phyloP scores from a whole-genome alignment of 2,888 invertebrate species.

The Isotomurus palustris region DNA sequence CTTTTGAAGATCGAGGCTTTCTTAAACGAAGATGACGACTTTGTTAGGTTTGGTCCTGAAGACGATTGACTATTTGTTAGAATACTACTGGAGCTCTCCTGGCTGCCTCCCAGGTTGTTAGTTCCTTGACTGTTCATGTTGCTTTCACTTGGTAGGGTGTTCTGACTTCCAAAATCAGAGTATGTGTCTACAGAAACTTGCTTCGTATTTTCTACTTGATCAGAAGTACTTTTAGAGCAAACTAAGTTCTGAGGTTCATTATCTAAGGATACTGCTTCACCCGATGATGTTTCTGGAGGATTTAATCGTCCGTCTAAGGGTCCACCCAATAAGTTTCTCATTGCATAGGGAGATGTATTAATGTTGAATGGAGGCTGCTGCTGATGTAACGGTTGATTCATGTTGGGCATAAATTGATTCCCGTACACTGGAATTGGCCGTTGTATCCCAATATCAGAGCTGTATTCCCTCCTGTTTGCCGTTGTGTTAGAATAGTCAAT shows the following conservation, averaged over 20 bases:
- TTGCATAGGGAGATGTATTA: constrained; percentile 45
- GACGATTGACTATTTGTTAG: constrained; percentile 2
- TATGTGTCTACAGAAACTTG: background rate
- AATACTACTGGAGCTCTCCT: too few relatives aligned
- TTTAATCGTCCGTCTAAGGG: constrained; percentile 5
- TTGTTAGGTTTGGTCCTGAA: constrained; percentile 14
- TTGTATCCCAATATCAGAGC: constrained; percentile 2
- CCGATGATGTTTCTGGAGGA: background rate
- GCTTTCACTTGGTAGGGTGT: too few relatives aligned
- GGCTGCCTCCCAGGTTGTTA: background rate
- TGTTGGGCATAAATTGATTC: constrained; percentile 2
- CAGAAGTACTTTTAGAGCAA: background rate
- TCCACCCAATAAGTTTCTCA: constrained; percentile 39
- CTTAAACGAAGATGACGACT: constrained; percentile 52
- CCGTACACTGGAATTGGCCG: constrained; percentile 7
- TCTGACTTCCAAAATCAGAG: background rate
- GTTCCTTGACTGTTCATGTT: background rate
- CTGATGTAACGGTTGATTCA: constrained; percentile 16
- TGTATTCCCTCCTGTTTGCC: background rate
- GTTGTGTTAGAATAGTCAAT: too few relatives aligned
- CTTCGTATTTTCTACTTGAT: background rate
- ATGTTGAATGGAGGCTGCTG: constrained; percentile 33
- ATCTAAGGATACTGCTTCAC: background rate
- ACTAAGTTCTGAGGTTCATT: background rate
- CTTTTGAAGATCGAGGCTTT: constrained; percentile 88